Evolutionary conservation across 2,113 vertebrate genomes (phyloP), one percentile per base, ranked within the genome.

Genomic region (Sterna hirundo): DNA sequence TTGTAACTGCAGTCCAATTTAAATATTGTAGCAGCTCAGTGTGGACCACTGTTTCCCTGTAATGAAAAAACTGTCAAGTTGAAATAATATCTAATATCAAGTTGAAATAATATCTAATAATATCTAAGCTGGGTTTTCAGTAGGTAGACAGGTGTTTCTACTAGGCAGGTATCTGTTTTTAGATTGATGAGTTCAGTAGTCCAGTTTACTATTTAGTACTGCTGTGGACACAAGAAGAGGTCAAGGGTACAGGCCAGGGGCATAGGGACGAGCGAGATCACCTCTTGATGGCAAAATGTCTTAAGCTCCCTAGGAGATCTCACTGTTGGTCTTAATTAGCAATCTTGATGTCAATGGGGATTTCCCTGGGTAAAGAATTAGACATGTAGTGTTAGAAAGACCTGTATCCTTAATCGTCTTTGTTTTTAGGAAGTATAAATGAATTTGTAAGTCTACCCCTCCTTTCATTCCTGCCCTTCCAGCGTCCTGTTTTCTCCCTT

Each of bases 71-170:
- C 4, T 30, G 14, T 60, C 23, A 52, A 62, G 32, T 23, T 42
- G 17, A 68, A 81, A 49, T 83, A 44, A 47, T 36, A 65, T 19
- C 55, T n/a, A 34, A 44, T n/a, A n/a, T 60, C 23, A 52, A 62
- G 32, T 23, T 42, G 17, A 68, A 81, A 49, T 83, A 44, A 47
- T 36, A n/a, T n/a, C n/a, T n/a, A n/a, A n/a, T n/a, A n/a, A n/a
- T n/a, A 65, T 19, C 55, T n/a, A 34, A 44, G 11, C 4, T 72
- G 18, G 3, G 8, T 20, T 90, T 94, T 84, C 0, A 0, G 11
- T 52, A 70, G 27, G 17, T 36, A 61, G 76, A 13, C 26, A 27
- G 34, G 8, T 77, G 6, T 69, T 74, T 49, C 34, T 79, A 47
- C 13, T 52, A n/a, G 26, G 13, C 42, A 72, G 8, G 13, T 62